Evolutionary conservation across 2,113 vertebrate species (phyloP), one percentile per base, ranked within the genome.

Genomic region (Perca flavescens): DNA sequence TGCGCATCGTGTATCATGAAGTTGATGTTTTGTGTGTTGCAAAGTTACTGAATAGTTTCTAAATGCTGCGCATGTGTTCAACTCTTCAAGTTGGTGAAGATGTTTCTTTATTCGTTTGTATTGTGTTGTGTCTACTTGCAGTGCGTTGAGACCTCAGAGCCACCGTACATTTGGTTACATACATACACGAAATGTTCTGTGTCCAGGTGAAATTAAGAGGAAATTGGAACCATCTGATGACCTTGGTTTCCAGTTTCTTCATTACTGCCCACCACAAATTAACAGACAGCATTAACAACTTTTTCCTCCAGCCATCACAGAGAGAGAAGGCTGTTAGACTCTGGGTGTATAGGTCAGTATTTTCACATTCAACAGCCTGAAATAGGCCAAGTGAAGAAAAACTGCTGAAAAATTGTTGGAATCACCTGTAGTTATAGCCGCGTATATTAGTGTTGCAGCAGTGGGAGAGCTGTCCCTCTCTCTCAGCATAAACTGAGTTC

Each of bases 191-290:
- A 61, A 63, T 12, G 28, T 66, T 81, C 13, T 86, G 50, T 67
- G 76, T 86, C 46, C 67, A 60, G 77, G 54, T 65, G 36, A 66
- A 65, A 22, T 6, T 7, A 16, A 28, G 57, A 56, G 46, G 25
- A 75, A 60, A 70, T 62, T 9, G n/a, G 25, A 79, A 57, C 47
- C 46, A 31, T 62, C 47, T 22, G 34, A 46, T 78, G 36, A 74
- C 66, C 89, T 36, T 70, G 64, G 77, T 85, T 67, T 78, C 52
- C 68, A 82, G 73, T 81, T 47, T 78, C 82, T 73, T 83, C 66
- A 69, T 86, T 75, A 64, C 77, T 80, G 58, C 69, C 1, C 19
- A 40, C 83, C 75, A 90, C 82, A 87, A 91, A 92, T 93, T 83
- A 92, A 87, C 74, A 73, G 58, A 84, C 72, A 83, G 68, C 82